Percentiles rank a stretch among this genome's conserved stretches.
Conservation (phyloP, 1,140 invertebrate species). For the Xylocopa sonorina region DNA sequence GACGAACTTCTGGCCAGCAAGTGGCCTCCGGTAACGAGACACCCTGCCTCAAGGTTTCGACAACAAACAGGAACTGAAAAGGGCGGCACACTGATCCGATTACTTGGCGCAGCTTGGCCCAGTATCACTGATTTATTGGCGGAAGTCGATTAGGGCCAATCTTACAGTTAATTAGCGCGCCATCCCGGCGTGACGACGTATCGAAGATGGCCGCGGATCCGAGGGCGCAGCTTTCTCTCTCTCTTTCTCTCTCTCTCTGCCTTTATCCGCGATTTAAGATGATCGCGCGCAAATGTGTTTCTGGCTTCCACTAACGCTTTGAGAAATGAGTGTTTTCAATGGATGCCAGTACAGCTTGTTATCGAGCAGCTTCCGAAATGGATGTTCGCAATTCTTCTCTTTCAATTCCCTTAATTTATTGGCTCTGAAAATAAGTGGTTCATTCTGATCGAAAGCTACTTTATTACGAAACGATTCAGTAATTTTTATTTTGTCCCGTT, state of each 20-base stretch:
- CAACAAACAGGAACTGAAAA: conserved; percentile 67
- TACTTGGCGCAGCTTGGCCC: conserved; percentile 33
- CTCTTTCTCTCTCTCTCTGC: too few species aligned
- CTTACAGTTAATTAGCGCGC: conserved; percentile 54
- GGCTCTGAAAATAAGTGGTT: neutral
- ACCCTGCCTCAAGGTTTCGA: conserved; percentile 52
- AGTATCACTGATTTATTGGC: conserved; percentile 56
- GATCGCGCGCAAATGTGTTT: conserved; percentile 17
- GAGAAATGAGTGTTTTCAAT: neutral
- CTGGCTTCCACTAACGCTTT: too few species aligned
- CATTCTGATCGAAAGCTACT: neutral
- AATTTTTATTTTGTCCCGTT: neutral
- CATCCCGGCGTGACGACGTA: conserved; percentile 23
- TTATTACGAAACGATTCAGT: too few species aligned
- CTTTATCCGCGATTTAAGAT: conserved; percentile 25
- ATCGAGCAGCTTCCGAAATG: conserved; percentile 3
- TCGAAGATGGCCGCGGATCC: conserved; percentile 1
- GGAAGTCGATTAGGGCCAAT: conserved; percentile 65
- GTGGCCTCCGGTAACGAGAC: conserved; percentile 56
- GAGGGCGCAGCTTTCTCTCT: conserved; percentile 21
- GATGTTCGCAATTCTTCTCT: neutral
- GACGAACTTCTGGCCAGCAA: conserved; percentile 56
- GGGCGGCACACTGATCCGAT: conserved; percentile 55
- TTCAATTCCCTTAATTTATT: too few species aligned
- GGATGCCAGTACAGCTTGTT: neutral